Base-by-base conservation (phyloP, 2,797 vertebrate species). In the Avahi laniger region DNA sequence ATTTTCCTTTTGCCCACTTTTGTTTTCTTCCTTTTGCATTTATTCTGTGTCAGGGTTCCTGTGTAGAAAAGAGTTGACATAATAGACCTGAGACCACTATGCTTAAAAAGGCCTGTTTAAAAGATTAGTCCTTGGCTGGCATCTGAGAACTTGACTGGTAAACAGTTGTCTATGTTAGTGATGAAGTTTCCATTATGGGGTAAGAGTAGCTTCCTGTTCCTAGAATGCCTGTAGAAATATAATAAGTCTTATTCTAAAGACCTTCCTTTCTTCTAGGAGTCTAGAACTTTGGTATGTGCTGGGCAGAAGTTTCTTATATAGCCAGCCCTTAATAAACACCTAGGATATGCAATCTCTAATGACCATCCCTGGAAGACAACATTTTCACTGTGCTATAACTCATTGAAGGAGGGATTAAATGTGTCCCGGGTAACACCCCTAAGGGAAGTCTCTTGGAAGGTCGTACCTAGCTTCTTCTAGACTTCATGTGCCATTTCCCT, bases 1-100 rank as follows among this genome's bases (percentile, higher is more conserved):
- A 75, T 91, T 94, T 91, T 43, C 43, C 52, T 93, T 50, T 73
- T 59, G 2, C 41, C 41, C 15, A 65, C 30, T 75, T 97, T 91
- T 91, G 12, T 80, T 88, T 79, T 79, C 3, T 41, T 84, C 30
- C 15, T 41, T 75, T 91, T 95, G 14, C 24, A 33, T 80, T 28
- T 91, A 63, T 89, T 85, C 7, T 50, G 2, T 59, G 18, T 24
- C 33, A 35, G 10, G 2, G 14, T 73, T 83, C 28, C 86, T 50
- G 2, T 79, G 35, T 22, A 97, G 38, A 80, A 46, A 89, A 65
- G n/a, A 69, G 26, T 81, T 95, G 79, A 41, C 24, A 57, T 90
- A 78, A 57, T 2, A 78, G 46, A 28, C 43, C 26, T 17, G 7
- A 80, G 52, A 76, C 12, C 65, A 11, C 41, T 82, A 3, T 90